These are phyloP conservation scores for Hiodon tergisus DNA, from an alignment of 2,113 vertebrate species.

Conservation along the genomic window DNA sequence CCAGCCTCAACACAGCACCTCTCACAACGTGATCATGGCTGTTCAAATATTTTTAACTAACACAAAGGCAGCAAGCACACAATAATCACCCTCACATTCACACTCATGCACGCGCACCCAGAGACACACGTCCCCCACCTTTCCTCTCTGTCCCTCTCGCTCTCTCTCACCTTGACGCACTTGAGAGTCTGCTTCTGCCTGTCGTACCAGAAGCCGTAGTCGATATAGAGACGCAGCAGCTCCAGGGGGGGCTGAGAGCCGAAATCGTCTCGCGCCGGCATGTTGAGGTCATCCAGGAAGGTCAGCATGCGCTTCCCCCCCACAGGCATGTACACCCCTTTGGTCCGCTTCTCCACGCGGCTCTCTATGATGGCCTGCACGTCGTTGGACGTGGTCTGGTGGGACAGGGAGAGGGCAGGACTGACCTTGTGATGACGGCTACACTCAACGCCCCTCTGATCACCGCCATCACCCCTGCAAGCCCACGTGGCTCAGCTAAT, in stretches of 20 bases:
- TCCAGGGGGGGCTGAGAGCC: constrained; percentile 84
- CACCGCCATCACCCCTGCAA: constrained; percentile 18
- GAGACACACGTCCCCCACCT: neutral
- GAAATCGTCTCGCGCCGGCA: constrained; percentile 77
- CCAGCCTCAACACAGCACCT: neutral
- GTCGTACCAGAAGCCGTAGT: constrained; percentile 88
- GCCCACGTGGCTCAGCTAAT: constrained; percentile 31
- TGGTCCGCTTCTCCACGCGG: constrained; percentile 77
- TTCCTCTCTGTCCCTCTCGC: neutral
- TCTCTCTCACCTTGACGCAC: constrained; percentile 70
- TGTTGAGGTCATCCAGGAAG: constrained; percentile 83
- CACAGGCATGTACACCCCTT: constrained; percentile 69
- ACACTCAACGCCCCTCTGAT: constrained; percentile 5
- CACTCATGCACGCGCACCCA: neutral
- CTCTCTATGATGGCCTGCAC: constrained; percentile 79
- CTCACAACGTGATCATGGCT: neutral
- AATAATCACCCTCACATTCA: neutral
- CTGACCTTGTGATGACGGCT: constrained; percentile 2
- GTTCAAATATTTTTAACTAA: neutral
- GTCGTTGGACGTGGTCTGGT: constrained; percentile 75
- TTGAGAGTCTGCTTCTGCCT: constrained; percentile 70
- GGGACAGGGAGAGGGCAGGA: neutral
- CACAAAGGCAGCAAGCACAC: neutral
- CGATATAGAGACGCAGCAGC: constrained; percentile 78
- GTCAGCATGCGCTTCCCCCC: constrained; percentile 77